Evolutionary conservation across 2,113 vertebrate species (phyloP), one percentile per base, ranked within the genome.

Genomic region (Willisornis vidua): DNA sequence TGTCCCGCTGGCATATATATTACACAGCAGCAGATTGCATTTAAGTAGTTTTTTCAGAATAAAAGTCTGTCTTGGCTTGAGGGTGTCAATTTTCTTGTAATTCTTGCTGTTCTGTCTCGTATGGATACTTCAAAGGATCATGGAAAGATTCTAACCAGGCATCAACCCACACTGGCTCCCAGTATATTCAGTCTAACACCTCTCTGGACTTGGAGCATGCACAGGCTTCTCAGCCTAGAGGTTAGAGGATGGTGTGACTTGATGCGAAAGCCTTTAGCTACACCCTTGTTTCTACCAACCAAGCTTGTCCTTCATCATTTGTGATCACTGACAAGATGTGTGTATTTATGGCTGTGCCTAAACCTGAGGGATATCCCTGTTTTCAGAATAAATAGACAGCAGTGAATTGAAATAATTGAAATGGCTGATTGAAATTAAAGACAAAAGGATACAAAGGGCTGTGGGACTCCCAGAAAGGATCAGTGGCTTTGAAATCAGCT

Each of bases 11-110:
- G 81, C 66, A 76, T 85, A 72, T 89, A 91, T n/a, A 58, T 87
- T 95, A 79, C 89, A 92, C 66, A 92, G 84, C 87, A 95, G 77
- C 77, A 95, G 77, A 89, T 76, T 94, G 89, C 49, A 89, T 87
- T 78, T 77, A 49, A 90, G 52, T 61, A 61, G 12, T 14, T 93
- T 95, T 92, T 91, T 90, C 91, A 93, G 80, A 92, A 93, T 84
- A 89, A 67, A 93, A 94, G 59, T 81, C 80, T 84, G 55, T 71
- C 55, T 90, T 77, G 74, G 26, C 89, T 95, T 57, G 51, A 90
- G 61, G 83, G 54, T 75, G 61, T 90, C 57, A 89, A 48, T 85
- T 95, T 92, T 87, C 52, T 77, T 8, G 9, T 77, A 80, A 71
- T 90, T 89, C 84, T 92, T 90, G 73, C 68, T 70, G 14, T 48